Evolutionary conservation across 2,888 invertebrate species (phyloP), one percentile per base, ranked within the genome.

Genomic region (Nemoura dubitans): DNA sequence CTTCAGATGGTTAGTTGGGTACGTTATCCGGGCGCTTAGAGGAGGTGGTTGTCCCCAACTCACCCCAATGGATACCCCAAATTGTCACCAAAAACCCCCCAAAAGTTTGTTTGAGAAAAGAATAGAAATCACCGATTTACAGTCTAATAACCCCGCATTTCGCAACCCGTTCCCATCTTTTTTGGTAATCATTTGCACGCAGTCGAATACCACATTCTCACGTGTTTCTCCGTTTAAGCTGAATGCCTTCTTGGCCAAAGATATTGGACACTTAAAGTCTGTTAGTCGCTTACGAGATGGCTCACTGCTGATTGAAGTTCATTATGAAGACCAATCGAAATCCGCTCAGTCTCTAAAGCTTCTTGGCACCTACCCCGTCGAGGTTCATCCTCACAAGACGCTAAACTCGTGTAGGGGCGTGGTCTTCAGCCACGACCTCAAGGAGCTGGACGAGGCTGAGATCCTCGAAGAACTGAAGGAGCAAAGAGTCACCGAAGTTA

Each of bases 321-420:
- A 76, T n/a, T n/a, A 76, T 76, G 26, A 76, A 21, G 76, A 76
- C 3, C 76, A 78, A 78, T 78, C 78, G 7, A 78, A 26, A 5
- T 14, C 7, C 7, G 27, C 7, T 5, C 26, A 10, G 27, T 78
- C 78, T 21, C 27, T 78, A 6, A 78, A 78, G 28, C 78, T 78
- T 0, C 78, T 78, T 26, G 78, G 78, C 78, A 78, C 78, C 26
- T 78, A 27, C 27, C 78, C 78, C 3, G 28, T 78, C 25, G 28
- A 25, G 10, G 27, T 78, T 14, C 5, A 3, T 14, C 78, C 78
- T 27, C 78, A 78, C 78, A 28, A 26, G 28, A 78, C 78, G 5
- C 78, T 78, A 7, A 78, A 78, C 27, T 27, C 78, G 26, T 78
- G 27, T 10, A 78, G 28, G 27, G 78, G 78, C 78, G 78, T 78